Evolutionary conservation across 1,140 invertebrate species (phyloP).

Genomic region (Drosophila parvula): DNA sequence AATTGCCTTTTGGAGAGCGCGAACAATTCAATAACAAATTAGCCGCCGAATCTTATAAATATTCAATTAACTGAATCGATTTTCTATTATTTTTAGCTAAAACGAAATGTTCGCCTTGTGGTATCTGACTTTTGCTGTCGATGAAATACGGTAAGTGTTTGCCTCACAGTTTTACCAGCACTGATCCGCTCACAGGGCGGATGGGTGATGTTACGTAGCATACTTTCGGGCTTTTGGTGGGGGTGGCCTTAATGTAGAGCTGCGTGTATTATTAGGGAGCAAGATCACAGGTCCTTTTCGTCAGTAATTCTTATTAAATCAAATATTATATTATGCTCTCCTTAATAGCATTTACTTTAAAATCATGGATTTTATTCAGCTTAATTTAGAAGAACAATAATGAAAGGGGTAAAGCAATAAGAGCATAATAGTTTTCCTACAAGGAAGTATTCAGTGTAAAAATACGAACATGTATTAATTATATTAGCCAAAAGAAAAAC

Average conservation of each 20-base stretch:
- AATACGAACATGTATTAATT: not conserved
- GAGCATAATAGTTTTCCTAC: not conserved
- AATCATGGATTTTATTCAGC: not conserved
- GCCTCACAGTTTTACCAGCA: conserved; percentile 46
- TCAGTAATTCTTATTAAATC: not conserved
- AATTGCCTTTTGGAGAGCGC: conserved; percentile 31
- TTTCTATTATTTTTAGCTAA: conserved; percentile 48
- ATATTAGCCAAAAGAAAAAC: not conserved
- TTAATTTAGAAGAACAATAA: not conserved
- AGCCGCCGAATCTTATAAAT: conserved; percentile 15
- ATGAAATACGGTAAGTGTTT: conserved; percentile 79
- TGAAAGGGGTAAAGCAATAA: not conserved
- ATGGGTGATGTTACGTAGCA: conserved; percentile 27
- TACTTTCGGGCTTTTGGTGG: conserved; percentile 41
- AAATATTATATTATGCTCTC: not conserved
- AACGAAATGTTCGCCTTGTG: conserved; percentile 80
- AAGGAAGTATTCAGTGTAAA: not conserved
- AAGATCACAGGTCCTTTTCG: not conserved
- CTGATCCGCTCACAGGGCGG: conserved; percentile 11
- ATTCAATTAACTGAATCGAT: conserved; percentile 17
- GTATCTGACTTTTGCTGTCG: conserved; percentile 81
- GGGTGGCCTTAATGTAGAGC: not conserved
- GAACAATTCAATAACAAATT: conserved; percentile 6
- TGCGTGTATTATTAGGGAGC: too few species aligned
- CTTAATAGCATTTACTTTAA: not conserved